A percentile compares a stretch with the other conserved stretches of the same genome.
phyloP scores from a whole-genome alignment of 2,888 invertebrate genomes.

The Hypsopygia costalis region DNA sequence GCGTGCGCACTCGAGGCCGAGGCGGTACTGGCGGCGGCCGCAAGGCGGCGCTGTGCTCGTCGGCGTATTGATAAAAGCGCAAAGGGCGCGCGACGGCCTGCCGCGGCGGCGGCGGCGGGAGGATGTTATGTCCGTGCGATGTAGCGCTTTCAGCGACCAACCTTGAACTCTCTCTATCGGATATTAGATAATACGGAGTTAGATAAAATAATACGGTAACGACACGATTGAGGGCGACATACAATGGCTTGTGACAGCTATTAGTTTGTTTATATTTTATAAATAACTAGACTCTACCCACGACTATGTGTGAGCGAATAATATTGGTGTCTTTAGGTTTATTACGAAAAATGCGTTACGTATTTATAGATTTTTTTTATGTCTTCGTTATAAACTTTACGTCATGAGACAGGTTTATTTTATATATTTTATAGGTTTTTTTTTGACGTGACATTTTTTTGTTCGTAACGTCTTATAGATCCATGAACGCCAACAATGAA shows the following conservation, averaged over 20 bases:
- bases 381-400: too few species aligned
- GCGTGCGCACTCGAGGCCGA: conserved; percentile 66
- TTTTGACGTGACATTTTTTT: too few species aligned
- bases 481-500: too few species aligned
- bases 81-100: conserved; percentile 49
- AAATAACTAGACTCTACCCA: too few species aligned
- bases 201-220: conserved; percentile 46
- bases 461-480: too few species aligned
- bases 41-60: conserved; percentile 54
- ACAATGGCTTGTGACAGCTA: not conserved
- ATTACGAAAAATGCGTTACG: too few species aligned
- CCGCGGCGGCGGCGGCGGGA: conserved; percentile 32
- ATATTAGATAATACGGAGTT: conserved; percentile 59
- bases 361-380: too few species aligned
- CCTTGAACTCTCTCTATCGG: conserved; percentile 70
- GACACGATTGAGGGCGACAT: conserved; percentile 11
- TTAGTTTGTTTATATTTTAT: too few species aligned
- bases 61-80: conserved; percentile 71
- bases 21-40: conserved; percentile 54
- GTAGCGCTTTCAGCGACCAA: conserved; percentile 53
- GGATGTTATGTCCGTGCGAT: conserved; percentile 22
- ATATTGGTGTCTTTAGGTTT: too few species aligned
- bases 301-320: too few species aligned
- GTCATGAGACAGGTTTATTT: too few species aligned
- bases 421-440: too few species aligned